Base-by-base conservation (phyloP, 2,113 vertebrate species). In the Pachycephala philippinensis region DNA sequence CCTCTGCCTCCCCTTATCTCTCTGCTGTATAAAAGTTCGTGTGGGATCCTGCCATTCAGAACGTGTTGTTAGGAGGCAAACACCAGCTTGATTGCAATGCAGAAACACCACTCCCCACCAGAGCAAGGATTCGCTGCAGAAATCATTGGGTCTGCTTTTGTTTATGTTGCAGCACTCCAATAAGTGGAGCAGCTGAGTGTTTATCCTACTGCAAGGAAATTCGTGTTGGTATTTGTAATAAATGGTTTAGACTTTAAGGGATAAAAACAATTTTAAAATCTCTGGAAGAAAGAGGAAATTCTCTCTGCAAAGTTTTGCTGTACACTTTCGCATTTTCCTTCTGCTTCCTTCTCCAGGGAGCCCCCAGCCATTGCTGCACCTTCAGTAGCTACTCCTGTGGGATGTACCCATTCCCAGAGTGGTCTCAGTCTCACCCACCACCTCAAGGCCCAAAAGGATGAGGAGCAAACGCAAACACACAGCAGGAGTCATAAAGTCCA, bases 181-280 rank as follows among this genome's bases (percentile, higher is more conserved):
- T 97, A 97, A 97, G 97, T 97, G 96, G 96, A 97, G 97, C 97
- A 98, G 97, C 97, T 98, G 97, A 98, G 96, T 97, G 97, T 98
- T 98, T 97, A 98, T 98, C 97, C 97, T 97, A 70, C 97, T 97
- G 97, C 96, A 98, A 95, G 82, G 96, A 98, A 98, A 98, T 97
- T 87, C 95, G 45, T 97, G 93, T 96, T 97, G 92, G 95, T 98
- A 95, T 97, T 97, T 96, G 92, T 97, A 95, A 97, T 97, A 97
- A 95, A 97, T 71, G 77, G 83, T 71, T 96, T 96, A 88, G 72
- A 44, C 87, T 97, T 95, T 94, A 93, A 97, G 91, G 93, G 84
- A 98, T 97, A 97, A 96, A 94, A 95, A 68, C 83, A 92, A 87
- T 92, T 94, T 94, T 28, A 63, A 92, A 88, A 63, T 80, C 78